Evolutionary conservation across 2,113 vertebrate species (phyloP).

Genomic region (Festucalex cinctus): DNA sequence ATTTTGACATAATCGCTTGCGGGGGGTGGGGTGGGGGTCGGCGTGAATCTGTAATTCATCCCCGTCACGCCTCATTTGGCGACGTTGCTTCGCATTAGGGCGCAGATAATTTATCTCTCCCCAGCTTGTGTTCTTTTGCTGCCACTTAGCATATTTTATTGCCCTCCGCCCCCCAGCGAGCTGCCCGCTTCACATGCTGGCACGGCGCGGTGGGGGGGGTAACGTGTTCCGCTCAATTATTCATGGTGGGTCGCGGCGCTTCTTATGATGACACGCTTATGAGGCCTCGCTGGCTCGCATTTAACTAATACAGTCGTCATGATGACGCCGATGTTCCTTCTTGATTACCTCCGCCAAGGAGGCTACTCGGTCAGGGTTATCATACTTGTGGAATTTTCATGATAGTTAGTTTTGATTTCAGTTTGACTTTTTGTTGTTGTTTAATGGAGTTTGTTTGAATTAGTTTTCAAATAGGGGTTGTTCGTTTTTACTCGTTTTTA

Average conservation of each 20-base stretch:
- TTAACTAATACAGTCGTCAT: background rate
- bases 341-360: background rate
- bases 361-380: background rate
- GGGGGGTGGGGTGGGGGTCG: too few relatives aligned
- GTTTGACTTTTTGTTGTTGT: too few relatives aligned
- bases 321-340: background rate
- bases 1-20: conserved; percentile 76
- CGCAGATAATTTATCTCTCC: conserved; percentile 77
- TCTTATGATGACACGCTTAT: background rate
- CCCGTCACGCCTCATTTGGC: conserved; percentile 79
- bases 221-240: conserved; percentile 80
- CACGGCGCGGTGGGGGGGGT: conserved; percentile 46
- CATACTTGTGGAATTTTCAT: too few relatives aligned
- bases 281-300: background rate
- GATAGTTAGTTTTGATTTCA: too few relatives aligned
- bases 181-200: conserved; percentile 67
- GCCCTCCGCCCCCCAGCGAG: conserved; percentile 52
- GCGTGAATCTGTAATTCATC: conserved; percentile 76
- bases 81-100: conserved; percentile 76
- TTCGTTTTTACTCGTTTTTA: too few relatives aligned
- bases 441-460: too few relatives aligned
- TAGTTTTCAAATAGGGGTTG: too few relatives aligned
- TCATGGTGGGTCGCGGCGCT: conserved; percentile 75
- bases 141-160: conserved; percentile 83
- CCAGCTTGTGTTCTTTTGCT: conserved; percentile 56